These are phyloP conservation scores for Palythoa grandiflora DNA, from an alignment of 92 coral and sea anemone species.

Conservation along the genomic window DNA sequence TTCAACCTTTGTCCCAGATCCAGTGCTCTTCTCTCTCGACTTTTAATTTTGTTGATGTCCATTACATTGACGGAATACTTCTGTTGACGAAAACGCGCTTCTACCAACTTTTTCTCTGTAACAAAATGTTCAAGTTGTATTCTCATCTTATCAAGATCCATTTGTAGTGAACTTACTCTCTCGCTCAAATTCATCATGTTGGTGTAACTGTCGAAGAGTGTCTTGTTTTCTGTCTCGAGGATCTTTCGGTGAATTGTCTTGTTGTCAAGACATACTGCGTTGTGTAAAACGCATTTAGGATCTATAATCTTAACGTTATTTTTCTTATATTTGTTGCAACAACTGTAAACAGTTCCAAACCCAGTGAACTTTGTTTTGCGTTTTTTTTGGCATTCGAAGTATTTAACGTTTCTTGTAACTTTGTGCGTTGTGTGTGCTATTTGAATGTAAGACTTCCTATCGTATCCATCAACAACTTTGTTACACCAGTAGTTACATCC, in stretches of 20 bases:
- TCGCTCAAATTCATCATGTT: constrained; percentile 40
- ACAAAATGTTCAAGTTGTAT: constrained; percentile 28
- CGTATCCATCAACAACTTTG: no score
- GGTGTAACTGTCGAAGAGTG: constrained; percentile 35
- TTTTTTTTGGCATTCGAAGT: constrained; percentile 20
- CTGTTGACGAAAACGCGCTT: constrained; percentile 63
- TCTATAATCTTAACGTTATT: constrained; percentile 34
- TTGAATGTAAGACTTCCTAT: no score
- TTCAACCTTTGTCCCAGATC: constrained; percentile 55
- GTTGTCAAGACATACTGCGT: constrained; percentile 22
- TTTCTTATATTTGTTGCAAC: constrained; percentile 7
- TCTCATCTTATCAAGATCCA: constrained; percentile 57
- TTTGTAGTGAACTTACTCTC: constrained; percentile 34
- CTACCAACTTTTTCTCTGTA: constrained; percentile 52
- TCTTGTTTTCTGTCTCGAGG: constrained; percentile 22
- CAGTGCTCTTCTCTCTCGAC: constrained; percentile 58
- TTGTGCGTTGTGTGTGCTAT: no score
- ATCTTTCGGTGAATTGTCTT: neutral
- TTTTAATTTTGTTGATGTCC: constrained; percentile 27
- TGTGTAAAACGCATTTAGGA: constrained; percentile 53
- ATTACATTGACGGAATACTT: constrained; percentile 42
- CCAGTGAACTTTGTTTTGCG: constrained; percentile 7
- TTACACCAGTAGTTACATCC: constrained; percentile 21
- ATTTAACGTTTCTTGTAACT: no score
- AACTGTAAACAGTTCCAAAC: constrained; percentile 19